Percentiles rank a stretch among this genome's conserved stretches.
These are phyloP conservation scores for Aplochiton taeniatus DNA, from an alignment of 2,797 vertebrate species.

Conservation along the genomic window DNA sequence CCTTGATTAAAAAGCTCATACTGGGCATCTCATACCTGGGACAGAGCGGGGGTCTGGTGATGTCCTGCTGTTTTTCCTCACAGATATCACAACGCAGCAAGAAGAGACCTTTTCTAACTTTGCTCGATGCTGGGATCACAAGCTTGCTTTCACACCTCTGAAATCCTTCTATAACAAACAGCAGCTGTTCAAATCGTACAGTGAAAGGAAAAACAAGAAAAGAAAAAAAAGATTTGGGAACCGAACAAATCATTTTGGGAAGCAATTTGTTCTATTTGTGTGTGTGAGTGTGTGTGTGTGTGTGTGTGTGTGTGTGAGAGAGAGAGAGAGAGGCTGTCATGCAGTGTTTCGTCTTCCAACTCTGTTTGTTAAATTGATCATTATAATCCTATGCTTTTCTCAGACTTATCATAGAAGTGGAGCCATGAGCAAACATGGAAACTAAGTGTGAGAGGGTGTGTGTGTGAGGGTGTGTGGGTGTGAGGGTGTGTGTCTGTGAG, in stretches of 20 bases:
- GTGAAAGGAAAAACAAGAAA: constrained; percentile 39
- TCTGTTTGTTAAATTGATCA: constrained; percentile 72
- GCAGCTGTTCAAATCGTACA: constrained; percentile 73
- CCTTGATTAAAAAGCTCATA: constrained; percentile 41
- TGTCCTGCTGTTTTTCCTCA: constrained; percentile 22
- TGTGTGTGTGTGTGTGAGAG: constrained; percentile 43
- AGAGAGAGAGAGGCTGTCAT: constrained; percentile 72
- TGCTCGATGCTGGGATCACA: constrained; percentile 57
- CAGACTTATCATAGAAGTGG: constrained; percentile 63
- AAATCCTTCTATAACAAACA: constrained; percentile 71
- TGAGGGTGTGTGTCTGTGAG: constrained; percentile 2
- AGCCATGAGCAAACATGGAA: constrained; percentile 60
- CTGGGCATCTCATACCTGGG: constrained; percentile 26
- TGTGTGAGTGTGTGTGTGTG: constrained; percentile 34
- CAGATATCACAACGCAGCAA: too few species aligned
- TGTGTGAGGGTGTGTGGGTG: constrained; percentile 31
- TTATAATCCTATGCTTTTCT: constrained; percentile 70
- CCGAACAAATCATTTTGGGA: constrained; percentile 73
- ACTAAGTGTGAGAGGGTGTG: constrained; percentile 16
- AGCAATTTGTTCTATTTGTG: constrained; percentile 48
- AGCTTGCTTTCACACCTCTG: constrained; percentile 69
- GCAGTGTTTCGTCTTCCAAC: constrained; percentile 75
- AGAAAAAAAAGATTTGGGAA: constrained; percentile 60
- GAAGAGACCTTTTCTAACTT: too few species aligned
- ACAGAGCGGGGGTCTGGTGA: constrained; percentile 20